These are phyloP conservation scores for Brevimyrus niger DNA, from an alignment of 2,113 vertebrate genomes.

Conservation along the genomic window DNA sequence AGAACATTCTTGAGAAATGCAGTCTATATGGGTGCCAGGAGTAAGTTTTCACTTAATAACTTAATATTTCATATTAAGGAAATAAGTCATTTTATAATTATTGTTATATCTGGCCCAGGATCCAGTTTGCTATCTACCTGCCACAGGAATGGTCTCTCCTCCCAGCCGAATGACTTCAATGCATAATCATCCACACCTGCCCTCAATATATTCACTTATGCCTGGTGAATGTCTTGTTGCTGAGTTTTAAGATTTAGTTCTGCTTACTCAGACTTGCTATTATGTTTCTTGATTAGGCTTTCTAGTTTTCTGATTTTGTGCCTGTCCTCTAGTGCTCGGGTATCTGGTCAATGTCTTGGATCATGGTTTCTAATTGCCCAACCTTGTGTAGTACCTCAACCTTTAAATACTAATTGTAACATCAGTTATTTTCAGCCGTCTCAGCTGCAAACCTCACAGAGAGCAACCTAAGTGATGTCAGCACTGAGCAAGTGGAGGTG, in stretches of 20 bases:
- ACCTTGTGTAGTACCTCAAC: neutral
- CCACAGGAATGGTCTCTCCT: neutral
- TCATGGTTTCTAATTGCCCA: neutral
- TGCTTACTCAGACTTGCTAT: neutral
- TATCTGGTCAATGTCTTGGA: neutral
- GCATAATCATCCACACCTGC: neutral
- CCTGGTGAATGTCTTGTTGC: neutral
- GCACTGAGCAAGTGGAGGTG: neutral
- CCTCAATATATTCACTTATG: neutral
- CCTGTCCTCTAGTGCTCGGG: neutral
- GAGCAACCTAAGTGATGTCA: neutral
- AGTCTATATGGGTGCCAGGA: neutral
- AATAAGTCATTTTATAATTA: neutral
- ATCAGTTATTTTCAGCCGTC: neutral
- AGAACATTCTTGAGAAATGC: neutral
- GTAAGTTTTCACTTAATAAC: neutral
- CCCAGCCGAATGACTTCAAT: neutral
- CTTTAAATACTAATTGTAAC: neutral
- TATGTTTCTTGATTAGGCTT: neutral
- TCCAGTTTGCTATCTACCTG: neutral
- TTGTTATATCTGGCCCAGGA: neutral
- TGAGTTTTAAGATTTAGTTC: neutral
- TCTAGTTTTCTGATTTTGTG: neutral
- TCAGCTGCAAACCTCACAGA: neutral
- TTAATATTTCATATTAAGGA: neutral